Percentiles rank a stretch among this genome's conserved stretches.
These are phyloP conservation scores for Pammene aurita DNA, from an alignment of 2,888 invertebrate genomes.

Conservation along the genomic window DNA sequence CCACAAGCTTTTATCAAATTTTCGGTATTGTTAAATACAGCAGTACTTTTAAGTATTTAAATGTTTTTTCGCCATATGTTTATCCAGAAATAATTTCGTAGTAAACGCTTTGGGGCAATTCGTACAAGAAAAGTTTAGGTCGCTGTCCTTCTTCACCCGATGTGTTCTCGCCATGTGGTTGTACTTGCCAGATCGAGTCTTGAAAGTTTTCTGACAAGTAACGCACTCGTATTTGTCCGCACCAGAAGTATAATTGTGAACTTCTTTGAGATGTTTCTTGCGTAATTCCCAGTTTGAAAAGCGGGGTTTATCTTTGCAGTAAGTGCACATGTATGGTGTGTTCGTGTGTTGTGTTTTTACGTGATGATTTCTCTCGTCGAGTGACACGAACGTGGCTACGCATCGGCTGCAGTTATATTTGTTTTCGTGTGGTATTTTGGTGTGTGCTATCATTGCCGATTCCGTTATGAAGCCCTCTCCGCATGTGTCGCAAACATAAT, in stretches of 20 bases:
- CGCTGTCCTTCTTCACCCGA: constrained; percentile 72
- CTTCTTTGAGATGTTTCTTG: constrained; percentile 73
- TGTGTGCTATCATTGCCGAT: constrained; percentile 75
- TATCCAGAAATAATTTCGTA: constrained; percentile 80
- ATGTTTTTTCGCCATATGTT: constrained; percentile 82
- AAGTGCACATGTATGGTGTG: constrained; percentile 73
- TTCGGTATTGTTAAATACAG: not conserved
- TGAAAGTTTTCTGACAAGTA: constrained; percentile 73
- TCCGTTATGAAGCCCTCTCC: constrained; percentile 79
- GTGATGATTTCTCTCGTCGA: constrained; percentile 72
- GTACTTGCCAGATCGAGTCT: constrained; percentile 75
- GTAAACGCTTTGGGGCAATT: constrained; percentile 81
- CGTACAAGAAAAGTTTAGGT: constrained; percentile 75
- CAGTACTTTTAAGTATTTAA: constrained; percentile 59
- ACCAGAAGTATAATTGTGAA: constrained; percentile 73
- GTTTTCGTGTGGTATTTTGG: constrained; percentile 75
- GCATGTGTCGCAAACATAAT: constrained; percentile 77
- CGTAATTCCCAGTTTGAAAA: constrained; percentile 76
- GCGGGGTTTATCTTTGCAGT: constrained; percentile 74
- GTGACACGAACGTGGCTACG: constrained; percentile 70
- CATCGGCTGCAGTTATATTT: constrained; percentile 75
- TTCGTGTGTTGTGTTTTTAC: constrained; percentile 75
- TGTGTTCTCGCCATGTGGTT: constrained; percentile 77
- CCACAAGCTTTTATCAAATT: constrained; percentile 18
- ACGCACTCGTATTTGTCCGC: constrained; percentile 74